Conservation (phyloP, 2,113 vertebrate genomes). For the Calonectris borealis region DNA sequence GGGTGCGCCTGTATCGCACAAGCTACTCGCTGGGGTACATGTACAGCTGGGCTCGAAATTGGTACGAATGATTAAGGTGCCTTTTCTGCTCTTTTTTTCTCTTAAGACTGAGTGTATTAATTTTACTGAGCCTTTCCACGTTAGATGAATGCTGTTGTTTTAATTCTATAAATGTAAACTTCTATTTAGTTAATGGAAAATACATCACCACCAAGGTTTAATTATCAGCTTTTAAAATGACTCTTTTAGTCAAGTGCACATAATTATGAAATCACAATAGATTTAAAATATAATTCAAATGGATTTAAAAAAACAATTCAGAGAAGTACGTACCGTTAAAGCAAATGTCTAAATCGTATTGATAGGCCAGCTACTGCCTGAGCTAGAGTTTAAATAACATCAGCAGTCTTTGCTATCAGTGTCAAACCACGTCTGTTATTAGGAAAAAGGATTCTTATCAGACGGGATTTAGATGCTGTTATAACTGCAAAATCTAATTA, state of each 20-base stretch:
- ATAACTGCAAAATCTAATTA: constrained; percentile 70
- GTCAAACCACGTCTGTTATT: constrained; percentile 58
- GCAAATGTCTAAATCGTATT: constrained; percentile 26
- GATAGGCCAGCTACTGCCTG: background rate
- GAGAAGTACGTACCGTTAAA: constrained; percentile 28
- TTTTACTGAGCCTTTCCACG: constrained; percentile 7
- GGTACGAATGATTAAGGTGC: background rate
- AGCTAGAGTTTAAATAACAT: constrained; percentile 6
- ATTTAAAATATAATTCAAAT: constrained; percentile 56
- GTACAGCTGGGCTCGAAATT: background rate
- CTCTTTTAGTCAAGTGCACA: constrained; percentile 33
- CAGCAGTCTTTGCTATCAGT: background rate
- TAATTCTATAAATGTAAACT: constrained; percentile 67
- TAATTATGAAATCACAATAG: constrained; percentile 56
- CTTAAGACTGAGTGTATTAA: constrained; percentile 26
- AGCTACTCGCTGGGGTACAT: background rate
- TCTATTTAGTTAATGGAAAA: constrained; percentile 68
- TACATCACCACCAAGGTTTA: constrained; percentile 43
- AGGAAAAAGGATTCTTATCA: constrained; percentile 64
- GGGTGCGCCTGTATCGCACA: accelerated
- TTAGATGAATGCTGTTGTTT: constrained; percentile 8
- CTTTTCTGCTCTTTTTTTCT: background rate
- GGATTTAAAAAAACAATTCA: constrained; percentile 34
- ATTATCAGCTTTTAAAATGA: constrained; percentile 53
- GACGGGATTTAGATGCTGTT: constrained; percentile 60